A percentile compares a stretch with the other conserved stretches of the same genome.
phyloP scores from a whole-genome alignment of 2,113 vertebrate genomes.

The Phoxinus phoxinus region DNA sequence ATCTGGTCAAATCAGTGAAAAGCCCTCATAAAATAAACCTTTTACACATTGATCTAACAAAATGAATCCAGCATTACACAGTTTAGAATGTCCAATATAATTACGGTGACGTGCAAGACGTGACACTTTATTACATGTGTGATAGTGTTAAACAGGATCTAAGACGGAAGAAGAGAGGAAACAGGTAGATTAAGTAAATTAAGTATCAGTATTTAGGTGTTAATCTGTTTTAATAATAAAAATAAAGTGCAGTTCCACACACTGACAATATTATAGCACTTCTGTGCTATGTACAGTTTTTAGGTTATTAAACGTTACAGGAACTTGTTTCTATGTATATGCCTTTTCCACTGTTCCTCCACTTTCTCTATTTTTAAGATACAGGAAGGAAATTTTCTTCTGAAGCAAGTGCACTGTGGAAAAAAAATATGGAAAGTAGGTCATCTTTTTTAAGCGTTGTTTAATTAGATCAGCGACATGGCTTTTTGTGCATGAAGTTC shows the following conservation, averaged over 20 bases:
- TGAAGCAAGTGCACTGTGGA: not conserved
- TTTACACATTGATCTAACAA: slow-evolving; percentile 41
- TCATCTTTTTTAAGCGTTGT: slow-evolving; percentile 66
- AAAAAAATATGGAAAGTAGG: slow-evolving; percentile 60
- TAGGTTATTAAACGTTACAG: no score
- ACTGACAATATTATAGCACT: not conserved
- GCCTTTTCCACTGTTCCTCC: not conserved
- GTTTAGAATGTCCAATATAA: slow-evolving; percentile 41
- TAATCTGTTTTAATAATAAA: not conserved
- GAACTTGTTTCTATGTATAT: no score
- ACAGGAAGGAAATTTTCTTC: not conserved
- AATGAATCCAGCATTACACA: slow-evolving; percentile 44
- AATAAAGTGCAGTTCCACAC: not conserved
- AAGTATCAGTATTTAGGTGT: not conserved
- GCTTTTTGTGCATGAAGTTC: slow-evolving; percentile 4
- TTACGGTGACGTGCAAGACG: slow-evolving; percentile 32
- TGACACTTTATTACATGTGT: slow-evolving; percentile 10
- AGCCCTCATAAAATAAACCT: slow-evolving; percentile 26
- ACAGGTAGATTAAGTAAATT: not conserved
- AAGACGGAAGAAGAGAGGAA: not conserved
- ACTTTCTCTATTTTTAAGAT: not conserved
- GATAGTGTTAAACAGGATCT: not conserved
- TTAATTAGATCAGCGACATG: not conserved
- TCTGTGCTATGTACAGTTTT: not conserved
- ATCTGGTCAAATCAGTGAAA: slow-evolving; percentile 34